Base-by-base conservation (phyloP, 2,797 vertebrate genomes). In the Cyclopterus lumpus region DNA sequence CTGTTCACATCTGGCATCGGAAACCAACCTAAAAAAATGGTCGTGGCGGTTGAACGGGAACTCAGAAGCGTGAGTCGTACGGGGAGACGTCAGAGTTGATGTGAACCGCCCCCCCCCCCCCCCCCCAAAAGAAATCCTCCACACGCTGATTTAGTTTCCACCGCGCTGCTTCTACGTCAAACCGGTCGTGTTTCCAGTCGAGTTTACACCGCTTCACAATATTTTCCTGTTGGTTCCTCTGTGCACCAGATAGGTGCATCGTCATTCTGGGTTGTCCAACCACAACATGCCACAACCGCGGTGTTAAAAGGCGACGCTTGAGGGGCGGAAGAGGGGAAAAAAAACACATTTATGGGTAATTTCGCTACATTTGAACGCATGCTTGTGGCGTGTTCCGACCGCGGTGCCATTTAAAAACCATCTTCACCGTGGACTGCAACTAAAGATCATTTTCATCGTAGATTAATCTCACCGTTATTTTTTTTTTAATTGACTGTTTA, bases 1-100 rank as follows among this genome's bases (percentile, higher is more conserved):
- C 30, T 54, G 67, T 60, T 57, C 44, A 0, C 10, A 46, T 18
- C 40, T 34, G 71, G 54, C 68, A n/a, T 34, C 0, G 5, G 28
- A 61, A 75, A 73, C 28, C 2, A 30, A 67, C 48, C 44, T 44
- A 60, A 54, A 80, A 86, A 26, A 28, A n/a, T n/a, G 86, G 81
- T 74, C 62, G 10, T 0, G 24, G 71, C 1, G 10, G 80, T 24
- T 14, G 36, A 66, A 74, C 2, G 5, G 68, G 67, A 77, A 15
- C 51, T 30, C 11, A 67, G 53, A 28, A 22, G 22, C 22, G 16
- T 69, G 69, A 76, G 28, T 26, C 36, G 6, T 1, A 38, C 38
- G 0, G 9, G 9, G 57, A 69, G 63, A 66, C 67, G 75, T 70
- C 36, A 24, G 67, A 36, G 55, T 16, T 79, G 72, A 79, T 1